These are phyloP conservation scores for Cylas formicarius DNA, from an alignment of 1,140 invertebrate genomes.

Conservation along the genomic window DNA sequence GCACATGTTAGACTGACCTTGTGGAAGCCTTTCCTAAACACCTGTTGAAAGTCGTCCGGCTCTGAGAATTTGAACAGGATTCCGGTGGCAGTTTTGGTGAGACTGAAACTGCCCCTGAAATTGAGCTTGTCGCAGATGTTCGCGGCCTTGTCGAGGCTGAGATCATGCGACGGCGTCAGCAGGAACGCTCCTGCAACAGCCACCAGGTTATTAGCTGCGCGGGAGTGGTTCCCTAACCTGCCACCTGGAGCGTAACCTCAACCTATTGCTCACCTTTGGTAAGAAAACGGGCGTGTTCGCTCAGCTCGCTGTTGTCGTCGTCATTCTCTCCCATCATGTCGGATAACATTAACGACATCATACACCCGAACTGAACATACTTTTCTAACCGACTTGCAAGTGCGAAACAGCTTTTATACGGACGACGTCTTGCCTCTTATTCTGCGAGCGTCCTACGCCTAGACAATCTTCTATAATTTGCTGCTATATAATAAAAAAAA, in stretches of 20 bases:
- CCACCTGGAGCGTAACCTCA: not conserved
- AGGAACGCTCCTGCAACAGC: slow-evolving; percentile 59
- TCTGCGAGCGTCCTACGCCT: slow-evolving; percentile 21
- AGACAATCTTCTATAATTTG: slow-evolving; percentile 29
- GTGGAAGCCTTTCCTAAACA: slow-evolving; percentile 79
- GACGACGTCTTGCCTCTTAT: not conserved
- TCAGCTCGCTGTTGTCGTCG: slow-evolving; percentile 58
- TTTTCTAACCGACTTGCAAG: too few relatives aligned
- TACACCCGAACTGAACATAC: slow-evolving; percentile 14
- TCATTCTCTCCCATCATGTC: slow-evolving; percentile 44
- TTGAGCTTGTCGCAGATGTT: slow-evolving; percentile 80
- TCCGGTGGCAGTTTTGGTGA: slow-evolving; percentile 80
- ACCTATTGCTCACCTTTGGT: slow-evolving; percentile 47
- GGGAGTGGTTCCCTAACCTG: slow-evolving; percentile 9
- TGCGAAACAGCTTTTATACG: slow-evolving; percentile 23
- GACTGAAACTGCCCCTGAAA: slow-evolving; percentile 73
- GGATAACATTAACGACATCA: slow-evolving; percentile 31
- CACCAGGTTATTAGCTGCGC: slow-evolving; percentile 14
- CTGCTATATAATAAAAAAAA: too few relatives aligned
- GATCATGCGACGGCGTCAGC: slow-evolving; percentile 72
- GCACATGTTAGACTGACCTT: too few relatives aligned
- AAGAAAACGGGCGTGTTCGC: slow-evolving; percentile 57
- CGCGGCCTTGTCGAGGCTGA: slow-evolving; percentile 76
- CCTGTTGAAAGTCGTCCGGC: slow-evolving; percentile 75
- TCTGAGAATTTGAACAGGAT: slow-evolving; percentile 80